Conservation (phyloP, 1,140 invertebrate species). For the Drosophila kanapiae region DNA sequence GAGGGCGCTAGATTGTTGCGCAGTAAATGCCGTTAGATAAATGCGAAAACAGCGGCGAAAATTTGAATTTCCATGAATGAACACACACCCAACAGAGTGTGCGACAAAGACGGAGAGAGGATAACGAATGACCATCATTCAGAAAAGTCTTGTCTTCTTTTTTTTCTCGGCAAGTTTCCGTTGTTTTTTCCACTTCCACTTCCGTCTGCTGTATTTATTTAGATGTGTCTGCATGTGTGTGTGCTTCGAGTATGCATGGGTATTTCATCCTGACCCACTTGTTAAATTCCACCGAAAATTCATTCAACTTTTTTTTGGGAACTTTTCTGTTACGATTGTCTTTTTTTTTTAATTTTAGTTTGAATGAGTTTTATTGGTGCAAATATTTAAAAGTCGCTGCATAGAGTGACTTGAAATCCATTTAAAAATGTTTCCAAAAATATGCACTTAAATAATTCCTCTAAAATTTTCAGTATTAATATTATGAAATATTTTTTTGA, state of each 20-base stretch:
- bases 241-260: constrained; percentile 14
- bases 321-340: not conserved
- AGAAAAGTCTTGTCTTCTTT: constrained; percentile 19
- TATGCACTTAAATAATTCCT: no score
- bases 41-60: constrained; percentile 58
- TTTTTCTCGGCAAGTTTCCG: constrained; percentile 25
- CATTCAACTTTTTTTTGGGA: not conserved
- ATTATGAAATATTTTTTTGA: no score
- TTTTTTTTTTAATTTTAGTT: not conserved
- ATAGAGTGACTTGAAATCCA: no score
- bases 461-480: no score
- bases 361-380: not conserved
- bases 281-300: constrained; percentile 21
- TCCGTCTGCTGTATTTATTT: constrained; percentile 18
- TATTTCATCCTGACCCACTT: constrained; percentile 42
- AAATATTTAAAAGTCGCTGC: not conserved
- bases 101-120: not conserved
- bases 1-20: constrained; percentile 37
- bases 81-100: constrained; percentile 3
- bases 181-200: constrained; percentile 31
- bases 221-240: constrained; percentile 1
- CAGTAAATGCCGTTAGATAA: constrained; percentile 60
- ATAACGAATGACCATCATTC: constrained; percentile 26
- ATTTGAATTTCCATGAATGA: constrained; percentile 75
- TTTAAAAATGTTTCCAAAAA: no score